Evolutionary conservation across 2,113 vertebrate genomes (phyloP).

Genomic region (western clawed frog (Xenopus tropicalis)): DNA sequence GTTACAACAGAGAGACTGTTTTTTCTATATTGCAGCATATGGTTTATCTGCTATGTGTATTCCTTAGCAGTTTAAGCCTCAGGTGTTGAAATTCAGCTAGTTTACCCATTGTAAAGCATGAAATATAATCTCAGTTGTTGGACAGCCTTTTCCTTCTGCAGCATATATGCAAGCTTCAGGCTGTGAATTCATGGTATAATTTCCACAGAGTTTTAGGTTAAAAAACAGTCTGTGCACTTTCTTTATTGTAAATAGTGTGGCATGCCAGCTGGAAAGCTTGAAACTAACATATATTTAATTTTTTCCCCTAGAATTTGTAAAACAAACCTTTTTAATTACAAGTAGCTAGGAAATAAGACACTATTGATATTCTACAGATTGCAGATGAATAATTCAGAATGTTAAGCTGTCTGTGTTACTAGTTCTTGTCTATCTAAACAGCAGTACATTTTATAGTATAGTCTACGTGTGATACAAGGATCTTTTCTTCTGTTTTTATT

Average conservation of each 20-base stretch:
- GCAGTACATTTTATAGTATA: too few species aligned
- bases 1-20: not conserved
- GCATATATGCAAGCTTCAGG: not conserved
- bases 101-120: not conserved
- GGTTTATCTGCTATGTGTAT: not conserved
- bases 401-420: too few species aligned
- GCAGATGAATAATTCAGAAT: conserved; percentile 10
- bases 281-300: conserved; percentile 7
- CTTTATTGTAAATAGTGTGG: not conserved
- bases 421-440: too few species aligned
- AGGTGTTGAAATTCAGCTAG: not conserved
- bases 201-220: not conserved
- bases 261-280: conserved; percentile 14
- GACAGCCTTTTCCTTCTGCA: conserved; percentile 5
- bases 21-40: not conserved
- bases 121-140: not conserved
- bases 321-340: conserved; percentile 23
- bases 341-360: conserved; percentile 18
- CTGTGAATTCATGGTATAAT: conserved; percentile 6
- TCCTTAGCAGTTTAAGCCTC: not conserved
- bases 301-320: conserved; percentile 17
- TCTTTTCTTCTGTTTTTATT: too few species aligned
- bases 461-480: too few species aligned
- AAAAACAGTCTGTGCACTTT: conserved; percentile 5
- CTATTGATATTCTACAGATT: conserved; percentile 29